Evolutionary conservation across 2,888 invertebrate species (phyloP).

Genomic region (Aphodius granarius): DNA sequence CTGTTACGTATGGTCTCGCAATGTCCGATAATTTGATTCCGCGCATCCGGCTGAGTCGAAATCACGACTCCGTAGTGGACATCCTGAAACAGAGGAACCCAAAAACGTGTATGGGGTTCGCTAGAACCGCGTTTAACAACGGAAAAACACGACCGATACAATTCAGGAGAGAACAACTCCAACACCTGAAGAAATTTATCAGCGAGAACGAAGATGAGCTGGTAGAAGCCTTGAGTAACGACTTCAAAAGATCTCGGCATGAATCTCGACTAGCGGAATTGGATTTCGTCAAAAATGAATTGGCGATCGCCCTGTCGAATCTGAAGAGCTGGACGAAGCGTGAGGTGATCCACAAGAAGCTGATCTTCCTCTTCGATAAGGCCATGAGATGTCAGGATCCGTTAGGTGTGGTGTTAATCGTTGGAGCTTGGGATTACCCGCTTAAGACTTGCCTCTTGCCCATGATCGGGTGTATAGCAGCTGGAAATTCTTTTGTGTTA

Average conservation of each 20-base stretch:
- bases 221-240: constrained; percentile 73
- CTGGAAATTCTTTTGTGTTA: constrained; percentile 87
- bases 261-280: constrained; percentile 79
- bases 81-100: constrained; percentile 8
- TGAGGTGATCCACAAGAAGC: constrained; percentile 21
- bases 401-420: constrained; percentile 85
- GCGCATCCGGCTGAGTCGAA: not conserved
- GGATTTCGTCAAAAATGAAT: constrained; percentile 51
- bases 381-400: constrained; percentile 72
- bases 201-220: constrained; percentile 77
- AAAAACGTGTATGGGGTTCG: constrained; percentile 46
- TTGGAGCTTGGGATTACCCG: constrained; percentile 98
- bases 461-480: constrained; percentile 84
- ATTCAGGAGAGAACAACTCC: constrained; percentile 80
- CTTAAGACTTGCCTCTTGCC: constrained; percentile 80
- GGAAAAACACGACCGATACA: constrained; percentile 80
- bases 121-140: constrained; percentile 72
- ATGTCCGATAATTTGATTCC: not conserved
- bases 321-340: constrained; percentile 33
- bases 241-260: constrained; percentile 76
- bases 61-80: constrained; percentile 6
- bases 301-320: constrained; percentile 29
- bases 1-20: not conserved
- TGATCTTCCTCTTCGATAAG: constrained; percentile 30
- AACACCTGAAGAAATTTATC: constrained; percentile 72